phyloP scores from a whole-genome alignment of 2,113 vertebrate species.

The Dendropsophus ebraccatus region DNA sequence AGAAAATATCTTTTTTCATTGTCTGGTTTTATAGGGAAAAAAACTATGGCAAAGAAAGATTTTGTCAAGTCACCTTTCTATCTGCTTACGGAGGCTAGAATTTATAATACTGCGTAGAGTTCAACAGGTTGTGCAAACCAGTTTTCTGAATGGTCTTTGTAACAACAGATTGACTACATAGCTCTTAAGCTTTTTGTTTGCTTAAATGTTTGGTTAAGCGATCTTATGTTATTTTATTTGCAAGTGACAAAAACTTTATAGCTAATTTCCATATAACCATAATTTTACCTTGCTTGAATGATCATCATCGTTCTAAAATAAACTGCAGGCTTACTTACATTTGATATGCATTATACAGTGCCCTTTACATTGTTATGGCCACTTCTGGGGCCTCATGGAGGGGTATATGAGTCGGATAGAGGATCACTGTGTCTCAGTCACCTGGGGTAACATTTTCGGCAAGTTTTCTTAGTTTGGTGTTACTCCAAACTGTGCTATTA shows the following conservation, averaged over 20 bases:
- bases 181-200: background rate
- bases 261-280: background rate
- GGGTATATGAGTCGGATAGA: too few species aligned
- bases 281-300: background rate
- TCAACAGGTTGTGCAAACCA: background rate
- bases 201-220: background rate
- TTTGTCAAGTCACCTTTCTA: background rate
- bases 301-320: too few species aligned
- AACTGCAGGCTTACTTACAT: too few species aligned
- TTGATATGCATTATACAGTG: too few species aligned
- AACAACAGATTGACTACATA: background rate
- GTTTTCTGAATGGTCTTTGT: background rate
- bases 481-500: too few species aligned
- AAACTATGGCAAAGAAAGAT: background rate
- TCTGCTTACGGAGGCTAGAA: background rate
- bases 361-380: too few species aligned
- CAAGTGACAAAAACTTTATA: background rate
- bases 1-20: too few species aligned
- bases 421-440: too few species aligned
- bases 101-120: background rate
- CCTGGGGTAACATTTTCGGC: too few species aligned
- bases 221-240: background rate
- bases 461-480: too few species aligned
- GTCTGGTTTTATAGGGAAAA: background rate
- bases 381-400: too few species aligned